These are phyloP conservation scores for Microcebus lehilahytsara DNA, from an alignment of 2,113 vertebrate species.

Conservation along the genomic window DNA sequence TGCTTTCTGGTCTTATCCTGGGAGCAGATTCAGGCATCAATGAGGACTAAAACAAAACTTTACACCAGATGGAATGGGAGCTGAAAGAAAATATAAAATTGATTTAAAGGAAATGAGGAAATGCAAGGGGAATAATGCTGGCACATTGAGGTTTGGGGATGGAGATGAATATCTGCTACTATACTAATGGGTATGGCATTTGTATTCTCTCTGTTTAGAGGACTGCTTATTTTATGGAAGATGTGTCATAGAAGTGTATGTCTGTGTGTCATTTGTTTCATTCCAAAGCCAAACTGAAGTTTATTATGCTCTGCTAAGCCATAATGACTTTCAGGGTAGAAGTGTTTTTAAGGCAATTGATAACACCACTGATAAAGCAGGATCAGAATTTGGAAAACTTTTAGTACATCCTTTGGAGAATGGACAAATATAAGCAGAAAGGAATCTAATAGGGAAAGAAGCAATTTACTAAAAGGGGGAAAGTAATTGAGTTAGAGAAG, in stretches of 20 bases:
- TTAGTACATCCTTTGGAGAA: neutral
- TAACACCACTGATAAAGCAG: neutral
- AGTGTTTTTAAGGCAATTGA: slow-evolving; percentile 14
- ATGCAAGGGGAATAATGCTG: neutral
- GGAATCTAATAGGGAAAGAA: neutral
- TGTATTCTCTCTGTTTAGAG: neutral
- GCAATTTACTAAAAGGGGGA: neutral
- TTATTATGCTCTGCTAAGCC: neutral
- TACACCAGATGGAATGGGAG: neutral
- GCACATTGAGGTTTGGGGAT: neutral
- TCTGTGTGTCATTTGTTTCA: slow-evolving; percentile 33
- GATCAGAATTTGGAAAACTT: slow-evolving; percentile 43
- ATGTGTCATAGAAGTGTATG: neutral
- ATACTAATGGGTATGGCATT: neutral
- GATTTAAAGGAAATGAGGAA: slow-evolving; percentile 22
- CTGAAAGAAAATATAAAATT: slow-evolving; percentile 13
- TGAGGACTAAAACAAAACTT: neutral
- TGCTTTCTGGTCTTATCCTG: neutral
- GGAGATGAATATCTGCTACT: neutral
- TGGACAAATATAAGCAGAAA: slow-evolving; percentile 22
- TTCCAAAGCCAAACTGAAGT: slow-evolving; percentile 28
- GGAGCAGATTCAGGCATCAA: neutral
- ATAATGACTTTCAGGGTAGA: slow-evolving; percentile 13
- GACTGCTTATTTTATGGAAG: neutral
- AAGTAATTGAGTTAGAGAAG: neutral